Conservation (phyloP, 2,888 invertebrate genomes). For the Antheraea assamensis region DNA sequence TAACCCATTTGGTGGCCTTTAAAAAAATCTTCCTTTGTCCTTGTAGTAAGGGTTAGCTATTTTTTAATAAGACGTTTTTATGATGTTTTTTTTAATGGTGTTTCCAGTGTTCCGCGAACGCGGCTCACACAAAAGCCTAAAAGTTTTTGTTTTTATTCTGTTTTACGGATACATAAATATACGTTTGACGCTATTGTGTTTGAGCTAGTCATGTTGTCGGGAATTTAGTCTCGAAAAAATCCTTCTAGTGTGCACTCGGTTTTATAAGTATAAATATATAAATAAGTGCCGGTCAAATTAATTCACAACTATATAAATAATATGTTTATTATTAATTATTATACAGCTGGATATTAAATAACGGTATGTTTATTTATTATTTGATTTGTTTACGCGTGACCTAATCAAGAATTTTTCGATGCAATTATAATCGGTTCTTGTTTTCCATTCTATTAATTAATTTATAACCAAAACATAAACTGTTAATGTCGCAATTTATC, state of each 20-base stretch:
- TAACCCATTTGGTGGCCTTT: slow-evolving; percentile 64
- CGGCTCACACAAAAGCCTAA: slow-evolving; percentile 68
- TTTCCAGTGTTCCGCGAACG: slow-evolving; percentile 73
- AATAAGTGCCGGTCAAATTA: neutral
- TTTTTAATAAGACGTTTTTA: slow-evolving; percentile 57
- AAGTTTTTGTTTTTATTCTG: slow-evolving; percentile 76
- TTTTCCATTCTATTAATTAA: neutral
- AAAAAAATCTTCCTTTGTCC: slow-evolving; percentile 62
- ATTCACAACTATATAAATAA: neutral
- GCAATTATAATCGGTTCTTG: neutral
- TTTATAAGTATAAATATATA: slow-evolving; percentile 36
- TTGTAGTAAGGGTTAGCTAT: slow-evolving; percentile 67
- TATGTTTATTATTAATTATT: neutral
- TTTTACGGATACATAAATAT: slow-evolving; percentile 72
- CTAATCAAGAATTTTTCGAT: neutral
- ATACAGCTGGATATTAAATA: neutral
- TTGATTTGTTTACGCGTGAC: neutral
- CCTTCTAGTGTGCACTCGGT: slow-evolving; percentile 68
- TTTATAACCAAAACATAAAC: neutral
- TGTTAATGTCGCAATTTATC: neutral
- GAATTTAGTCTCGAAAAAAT: slow-evolving; percentile 78
- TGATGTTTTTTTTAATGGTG: slow-evolving; percentile 50
- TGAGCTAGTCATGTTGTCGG: slow-evolving; percentile 58
- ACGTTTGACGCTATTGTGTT: slow-evolving; percentile 77
- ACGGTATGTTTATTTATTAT: slow-evolving; percentile 5